Evolutionary conservation across 1,140 invertebrate genomes (phyloP), one percentile per base, ranked within the genome.

Genomic region (Brachionus plicatilis): DNA sequence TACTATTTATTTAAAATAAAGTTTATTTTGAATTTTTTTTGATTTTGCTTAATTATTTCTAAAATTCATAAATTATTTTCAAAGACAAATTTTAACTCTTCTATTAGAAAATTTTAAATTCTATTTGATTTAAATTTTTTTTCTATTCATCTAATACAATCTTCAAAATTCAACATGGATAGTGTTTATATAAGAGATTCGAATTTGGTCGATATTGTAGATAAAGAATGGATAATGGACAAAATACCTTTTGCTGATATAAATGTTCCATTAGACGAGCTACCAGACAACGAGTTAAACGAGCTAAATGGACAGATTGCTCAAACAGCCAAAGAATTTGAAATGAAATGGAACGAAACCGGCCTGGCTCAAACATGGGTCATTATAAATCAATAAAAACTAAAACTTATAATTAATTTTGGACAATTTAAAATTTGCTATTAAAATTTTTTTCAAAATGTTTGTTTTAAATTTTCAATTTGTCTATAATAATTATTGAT

Each of bases 341-440:
- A 82, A 37, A 82, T 65, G 79, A 82, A 82, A 82, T 82, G 79
- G 79, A 68, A 82, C 29, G 79, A 82, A 68, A 82, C 79, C 45
- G 79, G 79, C 45, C 56, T 82, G 2, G 53, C 53, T 60, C 79
- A 82, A 68, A 82, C 79, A 43, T 82, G 79, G 79, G 79, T 82
- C n/a, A 68, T 82, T 12, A 82, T 82, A 11, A 82, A 82, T 68
- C 43, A 43, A 65, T 82, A 66, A 45, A 6, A n/a, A 14, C 65
- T 5, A 4, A 47, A 47, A 47, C 11, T 37, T 37, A 7, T 37
- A 14, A 47, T 47, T 47, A 47, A 47, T 4, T 12, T 47, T 47
- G 45, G 45, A 65, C 17, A n/a, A 24, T 65, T 24, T 4, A 65
- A 65, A 65, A 65, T 11, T n/a, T 33, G 1, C 5, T 65, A 29